Base-by-base conservation (phyloP, 2,888 invertebrate genomes). In the Campoplex capitator region DNA sequence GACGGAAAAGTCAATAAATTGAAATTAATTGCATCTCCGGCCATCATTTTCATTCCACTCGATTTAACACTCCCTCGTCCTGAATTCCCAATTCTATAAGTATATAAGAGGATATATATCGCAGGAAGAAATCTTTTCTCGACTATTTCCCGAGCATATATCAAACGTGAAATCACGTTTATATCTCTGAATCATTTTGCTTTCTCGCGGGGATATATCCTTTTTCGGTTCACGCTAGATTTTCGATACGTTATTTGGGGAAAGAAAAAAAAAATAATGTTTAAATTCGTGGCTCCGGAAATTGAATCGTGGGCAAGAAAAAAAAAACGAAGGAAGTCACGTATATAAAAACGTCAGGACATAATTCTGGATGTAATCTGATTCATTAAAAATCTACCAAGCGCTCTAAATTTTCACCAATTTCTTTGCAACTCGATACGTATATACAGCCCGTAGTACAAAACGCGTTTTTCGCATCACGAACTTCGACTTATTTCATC, bases 11-110 rank as follows among this genome's bases (percentile, higher is more conserved):
- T 83, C 83, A 80, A 86, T 83, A 90, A 89, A 89, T 88, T 90
- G 89, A 88, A 89, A 90, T 90, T 90, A 90, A 91, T 91, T 87
- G 89, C 88, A 84, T 88, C 86, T 83, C 86, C 83, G 86, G 86
- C 68, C 56, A 80, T 86, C 79, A 80, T 73, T 80, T 71, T 71
- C 73, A 86, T 86, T 86, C 86, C 86, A 83, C 86, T 83, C 86
- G 86, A 86, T 86, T 86, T 80, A 86, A 80, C 86, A 70, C 86
- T 68, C 76, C 71, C 71, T 62, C 75, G 75, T 8, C 51, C 82
- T 51, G 51, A 74, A 86, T 83, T 42, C 51, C 18, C 18, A 16
- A 73, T 32, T 48, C n/a, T 67, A 67, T 45, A 67, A 58, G 28
- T 58, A 65, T 74, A 56, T 56, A 70, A 45, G 16, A 32, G 56